These are phyloP conservation scores for Gadus macrocephalus DNA, from an alignment of 2,113 vertebrate genomes.

Conservation along the genomic window DNA sequence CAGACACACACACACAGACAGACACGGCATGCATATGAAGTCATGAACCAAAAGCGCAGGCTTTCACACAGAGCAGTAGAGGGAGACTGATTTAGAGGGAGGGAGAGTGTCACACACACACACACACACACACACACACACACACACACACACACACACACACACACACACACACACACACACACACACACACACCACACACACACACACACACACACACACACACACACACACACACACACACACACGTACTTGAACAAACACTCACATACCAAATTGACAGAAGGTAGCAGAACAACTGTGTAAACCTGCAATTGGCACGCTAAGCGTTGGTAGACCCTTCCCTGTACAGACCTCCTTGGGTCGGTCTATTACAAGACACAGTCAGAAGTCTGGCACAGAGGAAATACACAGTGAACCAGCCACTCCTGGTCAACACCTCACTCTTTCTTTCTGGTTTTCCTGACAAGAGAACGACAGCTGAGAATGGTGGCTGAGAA, in stretches of 20 bases:
- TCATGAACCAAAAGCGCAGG: neutral
- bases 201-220: neutral
- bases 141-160: constrained; percentile 22
- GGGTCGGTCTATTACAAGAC: neutral
- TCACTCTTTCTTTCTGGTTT: constrained; percentile 29
- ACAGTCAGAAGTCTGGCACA: neutral
- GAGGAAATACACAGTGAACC: neutral
- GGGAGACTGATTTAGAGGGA: too few relatives aligned
- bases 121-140: neutral
- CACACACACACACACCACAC: neutral
- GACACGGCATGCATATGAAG: constrained; percentile 10
- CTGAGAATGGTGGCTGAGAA: constrained; percentile 68
- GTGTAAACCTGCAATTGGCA: constrained; percentile 32
- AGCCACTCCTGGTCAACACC: constrained; percentile 18
- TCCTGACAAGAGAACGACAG: constrained; percentile 46
- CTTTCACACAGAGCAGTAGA: too few relatives aligned
- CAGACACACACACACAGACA: constrained; percentile 17
- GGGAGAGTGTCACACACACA: neutral
- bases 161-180: neutral
- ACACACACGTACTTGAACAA: neutral
- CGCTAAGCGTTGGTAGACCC: neutral
- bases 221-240: constrained; percentile 21
- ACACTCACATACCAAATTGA: neutral
- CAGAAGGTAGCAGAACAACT: constrained; percentile 35
- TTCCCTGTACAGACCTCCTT: neutral